Percentiles rank a stretch among this genome's conserved stretches.
Conservation (phyloP, 2,888 invertebrate genomes). For the Chrysolina americana region DNA sequence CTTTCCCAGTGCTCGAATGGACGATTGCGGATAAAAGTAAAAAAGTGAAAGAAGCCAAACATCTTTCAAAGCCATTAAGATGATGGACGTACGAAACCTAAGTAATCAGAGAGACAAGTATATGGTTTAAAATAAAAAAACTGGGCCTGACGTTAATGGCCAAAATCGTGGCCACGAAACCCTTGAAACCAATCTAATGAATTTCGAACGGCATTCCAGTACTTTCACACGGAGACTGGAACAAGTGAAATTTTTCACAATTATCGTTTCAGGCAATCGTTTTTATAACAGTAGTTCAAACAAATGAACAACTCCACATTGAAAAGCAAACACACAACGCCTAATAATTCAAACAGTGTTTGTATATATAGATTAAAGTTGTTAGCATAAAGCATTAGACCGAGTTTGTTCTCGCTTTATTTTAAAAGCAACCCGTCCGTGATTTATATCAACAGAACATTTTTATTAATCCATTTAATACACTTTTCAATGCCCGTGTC, state of each 20-base stretch:
- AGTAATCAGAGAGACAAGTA: no score
- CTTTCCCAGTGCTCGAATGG: no score
- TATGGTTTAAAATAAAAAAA: no score
- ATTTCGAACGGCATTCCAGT: neutral
- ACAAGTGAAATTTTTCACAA: neutral
- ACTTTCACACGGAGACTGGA: neutral
- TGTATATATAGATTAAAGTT: constrained; percentile 24
- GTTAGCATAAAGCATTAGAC: constrained; percentile 24
- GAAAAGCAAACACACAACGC: constrained; percentile 10
- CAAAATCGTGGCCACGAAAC: no score
- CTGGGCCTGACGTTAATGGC: no score
- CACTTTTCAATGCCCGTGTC: constrained; percentile 11
- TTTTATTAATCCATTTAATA: constrained; percentile 21
- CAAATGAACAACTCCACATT: constrained; percentile 17
- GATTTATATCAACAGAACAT: constrained; percentile 24
- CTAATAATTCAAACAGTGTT: constrained; percentile 17
- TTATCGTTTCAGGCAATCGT: neutral
- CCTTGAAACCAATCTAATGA: no score
- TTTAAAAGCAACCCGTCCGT: neutral
- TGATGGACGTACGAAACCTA: no score
- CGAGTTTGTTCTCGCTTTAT: constrained; percentile 22
- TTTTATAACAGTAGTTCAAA: constrained; percentile 18
- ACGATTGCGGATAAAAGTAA: no score
- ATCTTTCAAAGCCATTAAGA: no score
- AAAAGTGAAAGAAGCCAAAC: no score